These are phyloP conservation scores for Labeo catla DNA, from an alignment of 2,113 vertebrate species.

Conservation along the genomic window DNA sequence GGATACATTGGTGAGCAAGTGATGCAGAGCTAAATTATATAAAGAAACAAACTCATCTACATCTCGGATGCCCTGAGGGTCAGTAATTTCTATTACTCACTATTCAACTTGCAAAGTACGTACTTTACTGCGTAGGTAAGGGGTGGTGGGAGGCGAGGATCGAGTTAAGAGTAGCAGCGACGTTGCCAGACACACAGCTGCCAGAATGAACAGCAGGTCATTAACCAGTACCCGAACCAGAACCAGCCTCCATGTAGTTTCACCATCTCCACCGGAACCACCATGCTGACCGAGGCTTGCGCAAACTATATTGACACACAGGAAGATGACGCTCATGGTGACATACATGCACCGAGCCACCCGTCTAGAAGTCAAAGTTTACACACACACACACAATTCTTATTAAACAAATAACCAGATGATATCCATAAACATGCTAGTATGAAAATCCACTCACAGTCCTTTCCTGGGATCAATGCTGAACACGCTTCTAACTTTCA, in stretches of 20 bases:
- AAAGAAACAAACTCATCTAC: too few relatives aligned
- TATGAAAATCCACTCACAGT: conserved; percentile 75
- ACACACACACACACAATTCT: conserved; percentile 1
- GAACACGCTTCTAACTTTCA: conserved; percentile 81
- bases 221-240: conserved; percentile 85
- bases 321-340: conserved; percentile 76
- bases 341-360: conserved; percentile 63
- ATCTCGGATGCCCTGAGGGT: too few relatives aligned
- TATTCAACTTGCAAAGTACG: neutral
- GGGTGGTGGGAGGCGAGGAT: conserved; percentile 77
- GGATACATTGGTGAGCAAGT: too few relatives aligned
- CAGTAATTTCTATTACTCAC: too few relatives aligned
- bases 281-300: conserved; percentile 74
- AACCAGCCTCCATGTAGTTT: conserved; percentile 81
- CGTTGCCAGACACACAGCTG: conserved; percentile 80
- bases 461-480: conserved; percentile 72
- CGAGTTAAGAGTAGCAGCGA: conserved; percentile 81
- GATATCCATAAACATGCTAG: neutral
- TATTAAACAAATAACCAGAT: neutral
- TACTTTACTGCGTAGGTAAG: conserved; percentile 85
- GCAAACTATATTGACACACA: conserved; percentile 82
- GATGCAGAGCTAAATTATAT: too few relatives aligned
- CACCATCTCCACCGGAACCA: conserved; percentile 56
- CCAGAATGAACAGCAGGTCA: conserved; percentile 85
- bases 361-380: conserved; percentile 55